These are phyloP conservation scores for Leucophenga varia DNA, from an alignment of 1,140 invertebrate species.

Conservation along the genomic window DNA sequence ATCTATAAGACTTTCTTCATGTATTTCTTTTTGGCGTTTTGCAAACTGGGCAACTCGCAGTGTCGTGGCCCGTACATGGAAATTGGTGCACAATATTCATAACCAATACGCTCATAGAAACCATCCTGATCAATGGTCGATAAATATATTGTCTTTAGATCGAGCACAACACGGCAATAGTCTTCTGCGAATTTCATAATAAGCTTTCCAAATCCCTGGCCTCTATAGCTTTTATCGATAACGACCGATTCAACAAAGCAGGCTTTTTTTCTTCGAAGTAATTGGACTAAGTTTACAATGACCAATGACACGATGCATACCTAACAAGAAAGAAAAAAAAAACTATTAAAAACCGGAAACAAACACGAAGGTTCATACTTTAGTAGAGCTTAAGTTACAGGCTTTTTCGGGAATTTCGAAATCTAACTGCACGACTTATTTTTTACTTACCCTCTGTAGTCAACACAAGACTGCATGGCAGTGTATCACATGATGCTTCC, in stretches of 20 bases:
- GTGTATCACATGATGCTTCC: conserved; percentile 66
- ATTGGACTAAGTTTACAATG: conserved; percentile 74
- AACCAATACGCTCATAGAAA: conserved; percentile 77
- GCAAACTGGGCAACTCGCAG: conserved; percentile 51
- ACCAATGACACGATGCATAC: conserved; percentile 64
- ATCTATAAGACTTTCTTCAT: conserved; percentile 56
- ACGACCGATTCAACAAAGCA: conserved; percentile 79
- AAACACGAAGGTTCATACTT: too few species aligned
- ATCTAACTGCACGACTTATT: too few species aligned
- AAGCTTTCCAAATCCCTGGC: conserved; percentile 71
- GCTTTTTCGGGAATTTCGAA: conserved; percentile 38
- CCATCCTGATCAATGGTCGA: conserved; percentile 75
- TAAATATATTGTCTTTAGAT: conserved; percentile 68
- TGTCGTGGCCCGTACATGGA: conserved; percentile 63
- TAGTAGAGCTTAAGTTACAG: too few species aligned
- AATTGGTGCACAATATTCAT: conserved; percentile 67
- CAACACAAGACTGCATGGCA: conserved; percentile 72
- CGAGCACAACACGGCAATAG: conserved; percentile 64
- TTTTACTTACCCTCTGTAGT: conserved; percentile 62
- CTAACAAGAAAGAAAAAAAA: too few species aligned
- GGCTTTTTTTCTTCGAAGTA: conserved; percentile 63
- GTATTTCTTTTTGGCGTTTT: conserved; percentile 55
- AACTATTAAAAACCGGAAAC: too few species aligned
- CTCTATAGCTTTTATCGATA: conserved; percentile 66
- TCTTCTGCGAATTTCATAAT: conserved; percentile 71